Percentiles rank a stretch among this genome's conserved stretches.
These are phyloP conservation scores for Sternotherus odoratus DNA, from an alignment of 2,797 vertebrate species.

Conservation along the genomic window DNA sequence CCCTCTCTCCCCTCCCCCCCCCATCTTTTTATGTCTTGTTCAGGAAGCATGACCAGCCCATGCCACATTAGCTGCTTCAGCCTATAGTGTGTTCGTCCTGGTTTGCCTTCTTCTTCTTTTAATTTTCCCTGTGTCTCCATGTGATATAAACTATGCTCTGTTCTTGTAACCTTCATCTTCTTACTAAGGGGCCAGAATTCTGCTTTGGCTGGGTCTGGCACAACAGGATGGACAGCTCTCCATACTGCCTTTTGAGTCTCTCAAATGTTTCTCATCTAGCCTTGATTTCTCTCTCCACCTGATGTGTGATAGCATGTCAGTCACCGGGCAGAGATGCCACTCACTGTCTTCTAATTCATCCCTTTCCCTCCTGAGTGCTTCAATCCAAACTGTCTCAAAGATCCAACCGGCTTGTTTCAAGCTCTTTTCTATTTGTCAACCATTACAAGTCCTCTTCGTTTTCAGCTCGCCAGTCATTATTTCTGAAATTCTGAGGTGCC, in stretches of 20 bases:
- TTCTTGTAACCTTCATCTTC: not conserved
- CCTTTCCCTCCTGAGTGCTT: not conserved
- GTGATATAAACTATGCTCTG: not conserved
- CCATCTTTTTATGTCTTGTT: not conserved
- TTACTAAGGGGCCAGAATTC: not conserved
- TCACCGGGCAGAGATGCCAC: not conserved
- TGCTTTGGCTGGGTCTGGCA: not conserved
- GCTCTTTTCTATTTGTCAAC: not conserved
- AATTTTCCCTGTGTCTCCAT: not conserved
- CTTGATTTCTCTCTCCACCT: not conserved
- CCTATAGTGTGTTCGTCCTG: not conserved
- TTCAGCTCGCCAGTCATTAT: not conserved
- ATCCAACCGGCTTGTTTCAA: not conserved
- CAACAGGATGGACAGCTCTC: not conserved
- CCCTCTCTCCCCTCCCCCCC: too few species aligned
- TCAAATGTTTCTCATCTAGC: not conserved
- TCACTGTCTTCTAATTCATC: not conserved
- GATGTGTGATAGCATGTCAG: not conserved
- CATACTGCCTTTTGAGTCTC: not conserved
- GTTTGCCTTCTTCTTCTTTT: not conserved
- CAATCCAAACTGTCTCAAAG: not conserved
- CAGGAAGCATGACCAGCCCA: not conserved
- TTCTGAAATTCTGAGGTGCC: not conserved
- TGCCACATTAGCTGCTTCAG: not conserved
- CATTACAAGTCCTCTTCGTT: not conserved